These are phyloP conservation scores for Teinopalpus imperialis DNA, from an alignment of 2,888 invertebrate genomes.

Conservation along the genomic window DNA sequence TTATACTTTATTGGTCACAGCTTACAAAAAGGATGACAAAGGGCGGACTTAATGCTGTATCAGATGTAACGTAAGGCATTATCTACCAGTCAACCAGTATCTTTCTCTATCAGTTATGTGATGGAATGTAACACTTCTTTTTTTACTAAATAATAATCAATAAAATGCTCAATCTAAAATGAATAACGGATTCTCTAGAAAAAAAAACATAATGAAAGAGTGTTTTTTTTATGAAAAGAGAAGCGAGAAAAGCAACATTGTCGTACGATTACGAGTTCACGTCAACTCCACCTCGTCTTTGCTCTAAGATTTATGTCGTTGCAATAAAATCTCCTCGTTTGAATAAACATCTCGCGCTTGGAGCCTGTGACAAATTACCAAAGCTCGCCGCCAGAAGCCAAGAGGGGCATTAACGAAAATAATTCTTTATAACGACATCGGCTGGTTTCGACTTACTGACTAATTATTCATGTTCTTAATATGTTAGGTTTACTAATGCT, in stretches of 20 bases:
- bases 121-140: too few relatives aligned
- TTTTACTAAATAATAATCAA: too few relatives aligned
- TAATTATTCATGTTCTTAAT: slow-evolving; percentile 59
- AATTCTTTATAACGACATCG: slow-evolving; percentile 66
- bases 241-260: slow-evolving; percentile 49
- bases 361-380: slow-evolving; percentile 72
- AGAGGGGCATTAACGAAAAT: slow-evolving; percentile 68
- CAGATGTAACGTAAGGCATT: too few relatives aligned
- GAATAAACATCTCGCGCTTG: slow-evolving; percentile 72
- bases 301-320: slow-evolving; percentile 70
- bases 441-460: slow-evolving; percentile 52
- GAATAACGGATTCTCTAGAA: too few relatives aligned
- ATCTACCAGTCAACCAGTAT: too few relatives aligned
- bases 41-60: too few relatives aligned
- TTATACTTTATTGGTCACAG: too few relatives aligned
- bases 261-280: slow-evolving; percentile 58
- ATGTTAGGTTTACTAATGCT: neutral
- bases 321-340: slow-evolving; percentile 78
- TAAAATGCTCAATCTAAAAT: too few relatives aligned
- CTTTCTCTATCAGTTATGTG: too few relatives aligned
- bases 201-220: slow-evolving; percentile 9
- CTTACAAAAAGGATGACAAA: too few relatives aligned
- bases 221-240: slow-evolving; percentile 27
- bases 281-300: slow-evolving; percentile 66
- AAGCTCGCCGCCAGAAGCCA: slow-evolving; percentile 64